Conservation (phyloP, 2,888 invertebrate genomes). For the Acrobasis consociella region DNA sequence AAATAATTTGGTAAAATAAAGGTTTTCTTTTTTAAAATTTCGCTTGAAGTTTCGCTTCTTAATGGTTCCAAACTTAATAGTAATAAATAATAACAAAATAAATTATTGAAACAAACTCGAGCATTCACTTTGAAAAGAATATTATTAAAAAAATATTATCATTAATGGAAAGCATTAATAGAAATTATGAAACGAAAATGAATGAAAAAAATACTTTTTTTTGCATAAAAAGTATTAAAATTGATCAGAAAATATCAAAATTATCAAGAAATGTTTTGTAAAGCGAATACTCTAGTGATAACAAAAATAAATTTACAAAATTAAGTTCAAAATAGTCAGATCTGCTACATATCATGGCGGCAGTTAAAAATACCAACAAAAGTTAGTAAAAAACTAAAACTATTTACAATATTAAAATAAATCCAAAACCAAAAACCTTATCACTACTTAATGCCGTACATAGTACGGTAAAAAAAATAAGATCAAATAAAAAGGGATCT, state of each 20-base stretch:
- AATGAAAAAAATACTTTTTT: neutral
- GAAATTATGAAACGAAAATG: too few relatives aligned
- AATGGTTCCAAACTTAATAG: constrained; percentile 21
- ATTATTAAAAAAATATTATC: neutral
- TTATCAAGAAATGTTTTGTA: neutral
- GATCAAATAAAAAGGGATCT: too few relatives aligned
- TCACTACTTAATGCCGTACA: too few relatives aligned
- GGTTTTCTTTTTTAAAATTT: too few relatives aligned
- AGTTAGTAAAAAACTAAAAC: constrained; percentile 25
- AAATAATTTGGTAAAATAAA: too few relatives aligned
- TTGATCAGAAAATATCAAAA: neutral
- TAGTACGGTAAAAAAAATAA: too few relatives aligned
- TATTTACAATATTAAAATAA: constrained; percentile 29
- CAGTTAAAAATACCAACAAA: constrained; percentile 19
- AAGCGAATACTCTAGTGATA: constrained; percentile 12
- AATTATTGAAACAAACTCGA: constrained; percentile 1
- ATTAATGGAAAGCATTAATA: too few relatives aligned
- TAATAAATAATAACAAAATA: constrained; percentile 25
- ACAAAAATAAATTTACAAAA: constrained; percentile 10
- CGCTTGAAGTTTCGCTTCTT: constrained; percentile 14
- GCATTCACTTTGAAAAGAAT: neutral
- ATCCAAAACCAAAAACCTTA: constrained; percentile 23
- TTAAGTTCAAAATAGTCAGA: constrained; percentile 9
- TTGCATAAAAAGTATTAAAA: neutral
- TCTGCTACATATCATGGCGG: constrained; percentile 8